Conservation (phyloP, 2,888 invertebrate genomes). For the Tanytarsus gracilentus region DNA sequence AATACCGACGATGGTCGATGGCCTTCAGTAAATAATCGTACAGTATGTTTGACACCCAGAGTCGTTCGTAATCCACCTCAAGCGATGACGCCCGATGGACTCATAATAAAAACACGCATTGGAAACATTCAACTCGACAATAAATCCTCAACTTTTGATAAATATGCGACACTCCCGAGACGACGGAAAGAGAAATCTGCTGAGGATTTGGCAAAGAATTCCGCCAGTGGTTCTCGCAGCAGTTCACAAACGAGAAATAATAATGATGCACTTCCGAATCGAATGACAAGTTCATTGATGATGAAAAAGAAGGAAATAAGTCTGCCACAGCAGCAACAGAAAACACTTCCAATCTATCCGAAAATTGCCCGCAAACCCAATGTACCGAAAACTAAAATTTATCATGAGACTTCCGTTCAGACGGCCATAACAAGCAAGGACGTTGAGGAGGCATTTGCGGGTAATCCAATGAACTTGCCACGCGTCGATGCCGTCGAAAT, state of each 20-base stretch:
- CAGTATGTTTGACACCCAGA: slow-evolving; percentile 29
- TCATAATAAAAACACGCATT: slow-evolving; percentile 37
- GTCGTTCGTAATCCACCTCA: slow-evolving; percentile 37
- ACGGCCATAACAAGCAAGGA: slow-evolving; percentile 66
- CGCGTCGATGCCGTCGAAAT: slow-evolving; percentile 45
- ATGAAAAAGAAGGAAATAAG: slow-evolving; percentile 34
- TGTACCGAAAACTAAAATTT: slow-evolving; percentile 56
- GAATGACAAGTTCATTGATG: slow-evolving; percentile 42
- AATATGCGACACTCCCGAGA: slow-evolving; percentile 70
- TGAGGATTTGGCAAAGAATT: slow-evolving; percentile 47
- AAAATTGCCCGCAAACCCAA: slow-evolving; percentile 38
- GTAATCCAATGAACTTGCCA: slow-evolving; percentile 41
- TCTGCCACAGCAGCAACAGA: slow-evolving; percentile 38
- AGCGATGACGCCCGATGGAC: slow-evolving; percentile 33
- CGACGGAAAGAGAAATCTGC: slow-evolving; percentile 57
- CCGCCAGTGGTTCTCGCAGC: slow-evolving; percentile 42
- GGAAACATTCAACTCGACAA: slow-evolving; percentile 37
- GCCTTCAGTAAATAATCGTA: slow-evolving; percentile 46
- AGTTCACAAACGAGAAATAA: slow-evolving; percentile 45
- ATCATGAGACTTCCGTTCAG: slow-evolving; percentile 69
- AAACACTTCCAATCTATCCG: slow-evolving; percentile 46
- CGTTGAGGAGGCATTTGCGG: slow-evolving; percentile 61
- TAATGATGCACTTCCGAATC: slow-evolving; percentile 32
- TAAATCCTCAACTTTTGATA: slow-evolving; percentile 52
- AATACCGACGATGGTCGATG: slow-evolving; percentile 56